Evolutionary conservation across 2,888 invertebrate genomes (phyloP).

Genomic region (Napeogenes sylphis): DNA sequence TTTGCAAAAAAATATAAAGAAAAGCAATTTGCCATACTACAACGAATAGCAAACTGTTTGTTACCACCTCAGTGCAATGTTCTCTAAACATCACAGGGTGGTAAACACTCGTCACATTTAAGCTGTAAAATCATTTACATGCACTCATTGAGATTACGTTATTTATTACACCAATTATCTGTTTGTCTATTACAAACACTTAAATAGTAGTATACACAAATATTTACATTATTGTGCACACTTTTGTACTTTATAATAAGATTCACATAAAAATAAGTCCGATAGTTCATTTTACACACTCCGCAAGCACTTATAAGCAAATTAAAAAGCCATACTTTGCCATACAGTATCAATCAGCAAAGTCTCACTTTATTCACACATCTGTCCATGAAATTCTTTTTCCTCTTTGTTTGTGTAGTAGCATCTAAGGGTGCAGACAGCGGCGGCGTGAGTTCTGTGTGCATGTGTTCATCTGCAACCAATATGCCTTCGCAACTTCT

Average conservation of each 20-base stretch:
- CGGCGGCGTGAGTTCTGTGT: conserved; percentile 72
- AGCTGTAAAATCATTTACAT: conserved; percentile 48
- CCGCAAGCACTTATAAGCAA: conserved; percentile 46
- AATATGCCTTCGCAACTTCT: conserved; percentile 81
- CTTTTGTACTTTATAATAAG: conserved; percentile 74
- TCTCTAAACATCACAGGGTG: conserved; percentile 68
- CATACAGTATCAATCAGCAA: conserved; percentile 71
- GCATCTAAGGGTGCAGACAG: conserved; percentile 78
- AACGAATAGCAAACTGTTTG: conserved; percentile 66
- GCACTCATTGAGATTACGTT: conserved; percentile 74
- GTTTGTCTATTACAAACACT: conserved; percentile 49
- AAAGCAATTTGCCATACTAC: conserved; percentile 69
- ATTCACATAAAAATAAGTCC: conserved; percentile 67
- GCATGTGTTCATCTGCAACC: conserved; percentile 72
- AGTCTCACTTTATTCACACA: conserved; percentile 90
- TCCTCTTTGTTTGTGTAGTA: conserved; percentile 80
- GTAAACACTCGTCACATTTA: conserved; percentile 49
- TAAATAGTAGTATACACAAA: conserved; percentile 63
- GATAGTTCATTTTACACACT: conserved; percentile 68
- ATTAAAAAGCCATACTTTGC: too few relatives aligned
- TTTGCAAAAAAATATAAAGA: conserved; percentile 49
- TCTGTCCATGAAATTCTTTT: conserved; percentile 90
- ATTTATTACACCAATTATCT: conserved; percentile 57
- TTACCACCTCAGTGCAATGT: conserved; percentile 61
- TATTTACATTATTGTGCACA: conserved; percentile 72